Evolutionary conservation across 2,888 invertebrate genomes (phyloP), one percentile per base, ranked within the genome.

Genomic region (Eupeodes luniger): DNA sequence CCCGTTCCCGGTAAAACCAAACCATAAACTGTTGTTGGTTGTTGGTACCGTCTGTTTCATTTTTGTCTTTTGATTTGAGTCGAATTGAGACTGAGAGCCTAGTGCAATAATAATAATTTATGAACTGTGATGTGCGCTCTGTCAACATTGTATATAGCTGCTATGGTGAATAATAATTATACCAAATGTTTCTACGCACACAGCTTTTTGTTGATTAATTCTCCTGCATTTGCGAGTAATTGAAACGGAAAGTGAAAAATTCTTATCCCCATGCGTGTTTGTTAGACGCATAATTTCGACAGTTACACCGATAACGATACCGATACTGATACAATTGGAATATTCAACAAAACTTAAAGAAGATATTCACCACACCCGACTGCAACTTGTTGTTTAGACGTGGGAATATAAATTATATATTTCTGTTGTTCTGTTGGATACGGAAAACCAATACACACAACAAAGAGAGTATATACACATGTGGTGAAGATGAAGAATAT

Each of bases 221-320:
- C 34, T 62, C 55, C 59, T 11, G 19, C 51, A 27, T 14, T 12
- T 36, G 16, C 44, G 36, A 9, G 40, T 70, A 70, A 91, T 90
- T 78, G 91, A 91, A 93, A 93, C 92, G 92, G 93, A 93, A 93
- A 93, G 93, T 93, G 93, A 93, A 93, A 93, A 93, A 59, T 72
- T 93, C 91, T 92, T 90, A 91, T 90, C 70, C 70, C 67, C 49
- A 74, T 78, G 80, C 55, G 72, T 89, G 55, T 89, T 64, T 92
- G 67, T 83, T 82, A 62, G 76, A 87, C 85, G 77, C 77, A 70
- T 51, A 64, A 55, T 70, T 82, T 77, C 67, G 67, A 80, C 82
- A 78, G 53, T 49, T 49, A 83, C 59, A 62, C 66, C 66, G 66
- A 87, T 66, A 27, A 27, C 27, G 27, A 3, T 19, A 62, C 66